These are phyloP conservation scores for Agrenia bidenticulata DNA, from an alignment of 2,888 invertebrate species.

Conservation along the genomic window DNA sequence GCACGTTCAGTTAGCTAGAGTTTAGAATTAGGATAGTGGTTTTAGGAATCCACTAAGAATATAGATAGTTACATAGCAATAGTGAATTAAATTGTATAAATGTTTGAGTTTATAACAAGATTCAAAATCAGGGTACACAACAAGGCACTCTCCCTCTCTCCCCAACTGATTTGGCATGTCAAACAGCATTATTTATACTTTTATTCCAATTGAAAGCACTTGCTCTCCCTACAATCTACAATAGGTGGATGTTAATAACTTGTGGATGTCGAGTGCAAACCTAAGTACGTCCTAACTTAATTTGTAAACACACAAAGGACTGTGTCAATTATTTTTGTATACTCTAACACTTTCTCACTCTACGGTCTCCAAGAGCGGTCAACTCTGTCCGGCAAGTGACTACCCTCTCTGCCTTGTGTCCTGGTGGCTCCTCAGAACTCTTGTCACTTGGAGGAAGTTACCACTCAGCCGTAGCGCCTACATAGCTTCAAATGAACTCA, in stretches of 20 bases:
- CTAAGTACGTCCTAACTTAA: constrained; percentile 17
- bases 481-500: no score
- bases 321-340: constrained; percentile 1
- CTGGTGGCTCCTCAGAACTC: no score
- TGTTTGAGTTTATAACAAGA: constrained; percentile 8
- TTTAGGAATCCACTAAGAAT: no score
- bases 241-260: no score
- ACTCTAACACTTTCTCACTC: no score
- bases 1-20: constrained; percentile 34
- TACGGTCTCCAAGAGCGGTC: no score
- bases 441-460: no score
- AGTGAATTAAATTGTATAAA: not conserved
- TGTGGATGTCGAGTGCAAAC: constrained; percentile 21
- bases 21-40: not conserved
- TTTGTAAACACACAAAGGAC: constrained; percentile 26
- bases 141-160: constrained; percentile 11
- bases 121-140: constrained; percentile 6
- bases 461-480: no score
- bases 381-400: no score
- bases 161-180: not conserved
- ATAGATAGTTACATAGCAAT: not conserved
- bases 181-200: constrained; percentile 5
- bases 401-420: no score
- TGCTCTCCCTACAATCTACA: not conserved
- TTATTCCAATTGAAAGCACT: not conserved